Conservation (phyloP, 2,113 vertebrate species). For the Rhadina sibilatrix region DNA sequence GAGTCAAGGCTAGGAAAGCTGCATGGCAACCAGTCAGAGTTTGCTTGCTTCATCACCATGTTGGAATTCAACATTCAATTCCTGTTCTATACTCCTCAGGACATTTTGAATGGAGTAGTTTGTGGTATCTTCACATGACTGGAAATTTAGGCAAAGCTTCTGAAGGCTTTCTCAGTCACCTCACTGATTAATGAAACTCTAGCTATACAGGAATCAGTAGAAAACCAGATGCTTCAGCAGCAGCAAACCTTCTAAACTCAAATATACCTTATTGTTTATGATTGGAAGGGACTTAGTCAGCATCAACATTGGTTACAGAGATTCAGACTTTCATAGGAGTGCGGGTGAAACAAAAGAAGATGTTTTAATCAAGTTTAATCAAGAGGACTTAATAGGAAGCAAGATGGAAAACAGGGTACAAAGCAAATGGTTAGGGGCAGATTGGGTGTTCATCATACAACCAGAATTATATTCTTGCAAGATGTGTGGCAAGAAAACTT, state of each 20-base stretch:
- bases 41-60: neutral
- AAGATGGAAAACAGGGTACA: neutral
- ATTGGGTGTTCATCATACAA: neutral
- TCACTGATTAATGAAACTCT: neutral
- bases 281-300: neutral
- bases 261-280: neutral
- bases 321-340: neutral
- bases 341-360: neutral
- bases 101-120: neutral
- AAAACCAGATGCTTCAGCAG: neutral
- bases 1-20: neutral
- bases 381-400: neutral
- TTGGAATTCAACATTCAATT: neutral
- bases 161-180: neutral
- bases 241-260: neutral
- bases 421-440: neutral
- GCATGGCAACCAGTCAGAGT: neutral
- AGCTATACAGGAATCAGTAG: neutral
- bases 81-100: neutral
- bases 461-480: neutral
- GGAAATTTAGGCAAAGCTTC: neutral
- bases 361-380: neutral
- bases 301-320: neutral
- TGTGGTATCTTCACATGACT: neutral
- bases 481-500: neutral